Evolutionary conservation across 2,888 invertebrate species (phyloP), one percentile per base, ranked within the genome.

Genomic region (Trissoscelio sp.): DNA sequence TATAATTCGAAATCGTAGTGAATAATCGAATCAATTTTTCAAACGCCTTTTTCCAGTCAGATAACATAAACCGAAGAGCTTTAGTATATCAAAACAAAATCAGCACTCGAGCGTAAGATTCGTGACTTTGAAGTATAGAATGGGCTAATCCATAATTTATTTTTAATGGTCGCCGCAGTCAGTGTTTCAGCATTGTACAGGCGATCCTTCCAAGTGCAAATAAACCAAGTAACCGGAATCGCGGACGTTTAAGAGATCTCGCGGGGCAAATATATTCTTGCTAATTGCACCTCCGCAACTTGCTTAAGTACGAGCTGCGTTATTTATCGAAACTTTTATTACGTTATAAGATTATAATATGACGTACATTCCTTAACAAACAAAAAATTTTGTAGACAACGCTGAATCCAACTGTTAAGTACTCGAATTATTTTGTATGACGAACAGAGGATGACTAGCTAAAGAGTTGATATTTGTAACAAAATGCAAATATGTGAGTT

Each of bases 221-320:
- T 79, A 70, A 78, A 78, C 44, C 58, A 22, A 64, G 37, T 46
- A 62, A 57, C 44, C 37, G 16, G 69, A 78, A 72, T 72, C 70
- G 70, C 42, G 78, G 78, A 72, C 72, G 51, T 78, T 78, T 72
- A 78, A 64, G 57, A 66, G 78, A 78, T 78, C 78, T 78, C 70
- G 42, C 55, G 62, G 60, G 70, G 37, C 46, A 64, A 78, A 70
- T 78, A 78, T 78, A 78, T 70, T 55, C 69, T 77, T 55, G 55
- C 69, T 77, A 77, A 77, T 77, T 77, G 62, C 55, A 31, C 42
- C 60, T 53, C 60, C 77, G 66, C 69, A 77, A 75, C 39, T 73
- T 53, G 62, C 72, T 60, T 60, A 72, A 60, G 72, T 51, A 20
- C 48, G n/a, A 37, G 37, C 7, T 31, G 22, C 22, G 67, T 75